Evolutionary conservation across 1,140 invertebrate species (phyloP).

Genomic region (Tetramorium alpestre): DNA sequence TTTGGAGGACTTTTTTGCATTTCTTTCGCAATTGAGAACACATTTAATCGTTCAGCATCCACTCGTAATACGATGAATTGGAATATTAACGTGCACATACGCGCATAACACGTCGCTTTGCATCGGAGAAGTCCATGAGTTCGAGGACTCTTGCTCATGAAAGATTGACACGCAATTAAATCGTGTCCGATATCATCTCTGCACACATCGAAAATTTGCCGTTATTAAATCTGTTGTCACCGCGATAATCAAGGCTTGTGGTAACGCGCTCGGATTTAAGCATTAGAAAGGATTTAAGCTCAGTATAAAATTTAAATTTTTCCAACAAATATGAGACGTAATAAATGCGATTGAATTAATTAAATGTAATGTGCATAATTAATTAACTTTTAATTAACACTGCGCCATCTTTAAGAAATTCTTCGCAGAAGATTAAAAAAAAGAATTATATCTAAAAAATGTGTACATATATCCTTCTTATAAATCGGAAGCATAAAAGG

Average conservation of each 20-base stretch:
- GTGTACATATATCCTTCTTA: neutral
- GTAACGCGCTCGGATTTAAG: neutral
- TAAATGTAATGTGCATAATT: neutral
- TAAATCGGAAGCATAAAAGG: neutral
- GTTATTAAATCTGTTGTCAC: slow-evolving; percentile 4
- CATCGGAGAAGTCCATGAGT: neutral
- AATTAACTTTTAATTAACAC: too few species aligned
- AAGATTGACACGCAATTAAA: slow-evolving; percentile 49
- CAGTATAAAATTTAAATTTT: neutral
- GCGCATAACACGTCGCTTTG: neutral
- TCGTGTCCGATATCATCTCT: neutral
- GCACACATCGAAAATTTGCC: slow-evolving; percentile 1
- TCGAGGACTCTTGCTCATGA: slow-evolving; percentile 28
- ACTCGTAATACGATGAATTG: slow-evolving; percentile 5
- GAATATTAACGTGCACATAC: slow-evolving; percentile 2
- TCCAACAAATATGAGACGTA: neutral
- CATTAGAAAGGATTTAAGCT: neutral
- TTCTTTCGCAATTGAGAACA: neutral
- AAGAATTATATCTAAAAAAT: neutral
- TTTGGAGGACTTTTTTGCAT: neutral
- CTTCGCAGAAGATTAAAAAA: neutral
- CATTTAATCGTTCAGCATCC: neutral
- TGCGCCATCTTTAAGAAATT: neutral
- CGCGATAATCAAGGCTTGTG: neutral
- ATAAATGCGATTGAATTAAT: neutral